Evolutionary conservation across 2,113 vertebrate genomes (phyloP).

Genomic region (Ophiodon elongatus): DNA sequence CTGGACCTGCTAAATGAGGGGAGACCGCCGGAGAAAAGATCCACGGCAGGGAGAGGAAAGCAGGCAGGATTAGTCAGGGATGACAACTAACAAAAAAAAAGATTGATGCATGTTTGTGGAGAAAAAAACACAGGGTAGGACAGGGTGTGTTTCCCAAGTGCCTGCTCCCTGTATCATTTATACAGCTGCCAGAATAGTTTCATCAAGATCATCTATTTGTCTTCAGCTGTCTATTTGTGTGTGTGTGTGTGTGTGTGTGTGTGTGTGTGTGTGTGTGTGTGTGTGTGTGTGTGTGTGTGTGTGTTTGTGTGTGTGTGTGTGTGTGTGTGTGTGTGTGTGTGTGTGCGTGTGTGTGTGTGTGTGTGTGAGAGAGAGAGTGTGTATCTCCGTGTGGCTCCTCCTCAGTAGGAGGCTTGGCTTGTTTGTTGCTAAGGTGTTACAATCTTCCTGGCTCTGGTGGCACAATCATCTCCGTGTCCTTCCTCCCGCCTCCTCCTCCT

Average conservation of each 20-base stretch:
- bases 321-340: constrained; percentile 25
- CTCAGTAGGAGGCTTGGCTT: constrained; percentile 77
- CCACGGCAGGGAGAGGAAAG: constrained; percentile 31
- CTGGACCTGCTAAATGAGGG: constrained; percentile 59
- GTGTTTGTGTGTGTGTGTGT: constrained; percentile 25
- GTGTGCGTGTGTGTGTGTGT: constrained; percentile 27
- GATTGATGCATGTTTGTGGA: neutral
- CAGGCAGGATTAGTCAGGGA: neutral
- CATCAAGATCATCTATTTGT: constrained; percentile 39
- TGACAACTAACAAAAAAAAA: constrained; percentile 25
- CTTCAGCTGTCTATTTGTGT: constrained; percentile 44
- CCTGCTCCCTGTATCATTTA: constrained; percentile 30
- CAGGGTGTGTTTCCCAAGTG: constrained; percentile 1
- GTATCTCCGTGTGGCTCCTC: constrained; percentile 65
- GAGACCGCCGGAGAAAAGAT: constrained; percentile 48
- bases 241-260: neutral
- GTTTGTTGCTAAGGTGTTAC: constrained; percentile 87
- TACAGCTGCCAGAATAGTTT: constrained; percentile 39
- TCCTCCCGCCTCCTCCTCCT: constrained; percentile 41
- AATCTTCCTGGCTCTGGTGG: constrained; percentile 78
- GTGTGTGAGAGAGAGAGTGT: too few relatives aligned
- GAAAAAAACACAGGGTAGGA: neutral
- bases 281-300: constrained; percentile 18
- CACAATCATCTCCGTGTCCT: constrained; percentile 71
- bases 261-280: constrained; percentile 7